Evolutionary conservation across 2,113 vertebrate genomes (phyloP).

Genomic region (Planiliza haematocheilus): DNA sequence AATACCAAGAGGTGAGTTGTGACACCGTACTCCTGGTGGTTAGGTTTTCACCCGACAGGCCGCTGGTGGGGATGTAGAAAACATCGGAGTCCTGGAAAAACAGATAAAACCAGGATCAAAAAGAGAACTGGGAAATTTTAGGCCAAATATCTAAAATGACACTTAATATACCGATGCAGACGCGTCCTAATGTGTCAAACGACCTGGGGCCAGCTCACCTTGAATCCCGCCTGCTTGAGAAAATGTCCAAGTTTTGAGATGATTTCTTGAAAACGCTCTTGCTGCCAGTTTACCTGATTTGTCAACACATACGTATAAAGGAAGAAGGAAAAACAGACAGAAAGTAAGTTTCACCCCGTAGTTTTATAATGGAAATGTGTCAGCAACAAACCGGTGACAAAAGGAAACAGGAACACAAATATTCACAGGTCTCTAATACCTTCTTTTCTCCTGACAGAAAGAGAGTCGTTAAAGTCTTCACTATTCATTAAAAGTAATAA

Average conservation of each 20-base stretch:
- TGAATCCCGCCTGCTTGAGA: constrained; percentile 98
- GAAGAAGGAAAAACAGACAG: constrained; percentile 16
- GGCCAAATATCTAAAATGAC: background rate
- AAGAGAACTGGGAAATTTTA: background rate
- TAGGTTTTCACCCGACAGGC: constrained; percentile 96
- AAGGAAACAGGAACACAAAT: constrained; percentile 20
- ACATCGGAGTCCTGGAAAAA: constrained; percentile 93
- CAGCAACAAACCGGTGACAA: constrained; percentile 19
- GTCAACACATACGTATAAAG: background rate
- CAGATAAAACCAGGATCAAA: constrained; percentile 22
- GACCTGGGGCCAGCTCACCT: constrained; percentile 82
- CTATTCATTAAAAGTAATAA: too few species aligned
- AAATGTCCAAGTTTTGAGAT: constrained; percentile 93
- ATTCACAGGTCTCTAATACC: background rate
- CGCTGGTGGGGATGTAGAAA: constrained; percentile 95
- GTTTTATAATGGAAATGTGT: constrained; percentile 49
- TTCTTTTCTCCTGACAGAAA: constrained; percentile 1
- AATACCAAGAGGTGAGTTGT: constrained; percentile 92
- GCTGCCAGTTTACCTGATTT: constrained; percentile 94
- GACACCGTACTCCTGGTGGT: constrained; percentile 84
- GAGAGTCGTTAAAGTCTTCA: too few species aligned
- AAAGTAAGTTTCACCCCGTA: constrained; percentile 35
- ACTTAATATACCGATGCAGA: background rate
- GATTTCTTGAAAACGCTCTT: constrained; percentile 95
- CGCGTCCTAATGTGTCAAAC: background rate